phyloP scores from a whole-genome alignment of 2,113 vertebrate species.

The Butorides virescens region DNA sequence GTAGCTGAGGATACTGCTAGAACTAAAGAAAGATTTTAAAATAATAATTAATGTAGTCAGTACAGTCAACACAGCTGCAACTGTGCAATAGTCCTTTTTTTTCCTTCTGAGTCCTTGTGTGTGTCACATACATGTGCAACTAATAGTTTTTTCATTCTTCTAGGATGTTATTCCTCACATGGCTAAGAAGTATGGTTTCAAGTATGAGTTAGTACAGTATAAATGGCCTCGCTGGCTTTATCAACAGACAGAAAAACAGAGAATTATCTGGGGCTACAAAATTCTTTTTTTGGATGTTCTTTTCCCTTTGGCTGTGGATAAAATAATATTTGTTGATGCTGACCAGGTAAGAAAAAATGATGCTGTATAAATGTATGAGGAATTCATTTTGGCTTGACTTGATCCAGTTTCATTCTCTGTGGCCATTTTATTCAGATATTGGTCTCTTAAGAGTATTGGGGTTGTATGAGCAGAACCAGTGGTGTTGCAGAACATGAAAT shows the following conservation, averaged over 20 bases:
- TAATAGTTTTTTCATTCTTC: not conserved
- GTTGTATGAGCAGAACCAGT: not conserved
- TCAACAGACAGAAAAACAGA: conserved; percentile 95
- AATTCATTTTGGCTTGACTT: not conserved
- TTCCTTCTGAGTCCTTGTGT: not conserved
- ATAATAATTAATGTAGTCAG: not conserved
- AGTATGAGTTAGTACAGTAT: conserved; percentile 95
- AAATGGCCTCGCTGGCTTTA: conserved; percentile 96
- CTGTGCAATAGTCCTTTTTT: not conserved
- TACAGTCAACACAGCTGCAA: not conserved
- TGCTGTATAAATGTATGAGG: not conserved
- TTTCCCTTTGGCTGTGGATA: conserved; percentile 94
- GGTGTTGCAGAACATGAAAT: not conserved
- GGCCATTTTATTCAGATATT: not conserved
- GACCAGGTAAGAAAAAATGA: conserved; percentile 84
- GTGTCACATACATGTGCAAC: not conserved
- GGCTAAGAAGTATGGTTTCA: conserved; percentile 88
- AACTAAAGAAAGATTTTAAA: not conserved
- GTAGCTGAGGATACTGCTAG: not conserved
- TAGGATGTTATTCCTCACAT: conserved; percentile 93
- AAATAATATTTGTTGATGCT: conserved; percentile 98
- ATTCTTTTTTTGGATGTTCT: conserved; percentile 98
- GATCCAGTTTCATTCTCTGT: not conserved
- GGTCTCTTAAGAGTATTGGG: rapidly evolving
- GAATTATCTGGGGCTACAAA: conserved; percentile 98